Evolutionary conservation across 2,797 vertebrate species (phyloP).

Genomic region (Hozukius guyotensis): DNA sequence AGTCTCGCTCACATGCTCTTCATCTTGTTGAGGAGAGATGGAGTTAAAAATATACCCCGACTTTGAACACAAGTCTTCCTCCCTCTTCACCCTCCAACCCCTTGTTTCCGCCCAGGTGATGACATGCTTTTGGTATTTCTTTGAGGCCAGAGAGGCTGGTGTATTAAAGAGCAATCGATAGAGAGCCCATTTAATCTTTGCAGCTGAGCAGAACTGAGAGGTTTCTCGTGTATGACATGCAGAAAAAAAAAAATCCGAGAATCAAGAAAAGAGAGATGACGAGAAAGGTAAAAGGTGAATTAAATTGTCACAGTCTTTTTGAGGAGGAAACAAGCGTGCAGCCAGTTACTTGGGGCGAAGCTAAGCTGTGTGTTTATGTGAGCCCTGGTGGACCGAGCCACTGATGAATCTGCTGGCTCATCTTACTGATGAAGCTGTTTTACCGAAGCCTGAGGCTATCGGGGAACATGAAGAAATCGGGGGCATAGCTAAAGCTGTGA

Average conservation of each 20-base stretch:
- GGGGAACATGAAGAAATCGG: slow-evolving; percentile 61
- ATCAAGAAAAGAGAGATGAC: slow-evolving; percentile 43
- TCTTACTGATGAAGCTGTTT: slow-evolving; percentile 62
- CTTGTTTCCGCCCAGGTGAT: slow-evolving; percentile 52
- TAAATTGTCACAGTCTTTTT: slow-evolving; percentile 61
- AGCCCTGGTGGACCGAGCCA: slow-evolving; percentile 48
- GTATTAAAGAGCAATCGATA: slow-evolving; percentile 78
- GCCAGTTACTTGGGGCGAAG: slow-evolving; percentile 44
- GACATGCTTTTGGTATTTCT: slow-evolving; percentile 70
- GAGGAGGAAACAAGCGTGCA: slow-evolving; percentile 48
- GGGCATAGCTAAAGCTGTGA: slow-evolving; percentile 66
- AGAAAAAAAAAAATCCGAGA: slow-evolving; percentile 28
- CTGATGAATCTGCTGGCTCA: slow-evolving; percentile 68
- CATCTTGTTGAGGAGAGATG: slow-evolving; percentile 53
- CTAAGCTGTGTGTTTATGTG: slow-evolving; percentile 51
- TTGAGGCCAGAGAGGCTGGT: slow-evolving; percentile 47
- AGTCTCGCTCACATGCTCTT: slow-evolving; percentile 43
- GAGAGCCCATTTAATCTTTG: slow-evolving; percentile 77
- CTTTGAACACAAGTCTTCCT: slow-evolving; percentile 39
- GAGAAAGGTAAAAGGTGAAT: slow-evolving; percentile 61
- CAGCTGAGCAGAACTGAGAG: slow-evolving; percentile 57
- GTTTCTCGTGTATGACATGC: slow-evolving; percentile 42
- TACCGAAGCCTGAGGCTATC: slow-evolving; percentile 51
- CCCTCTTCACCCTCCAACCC: slow-evolving; percentile 35
- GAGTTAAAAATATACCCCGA: slow-evolving; percentile 56